Conservation (phyloP, 1,140 invertebrate species). For the Papilio xuthus region DNA sequence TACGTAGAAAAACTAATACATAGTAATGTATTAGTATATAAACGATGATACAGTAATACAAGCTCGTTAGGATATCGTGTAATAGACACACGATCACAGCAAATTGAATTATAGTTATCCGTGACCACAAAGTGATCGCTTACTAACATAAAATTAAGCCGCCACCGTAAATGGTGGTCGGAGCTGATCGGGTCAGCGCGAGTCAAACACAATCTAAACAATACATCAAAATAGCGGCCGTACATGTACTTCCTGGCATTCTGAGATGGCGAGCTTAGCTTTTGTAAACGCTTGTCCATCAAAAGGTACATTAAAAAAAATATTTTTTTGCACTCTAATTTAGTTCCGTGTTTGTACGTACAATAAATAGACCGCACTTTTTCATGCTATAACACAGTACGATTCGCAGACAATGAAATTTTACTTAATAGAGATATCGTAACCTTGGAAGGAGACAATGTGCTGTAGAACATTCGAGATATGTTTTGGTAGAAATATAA, state of each 20-base stretch:
- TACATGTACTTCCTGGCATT: conserved; percentile 74
- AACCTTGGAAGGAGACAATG: conserved; percentile 21
- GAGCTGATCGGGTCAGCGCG: conserved; percentile 71
- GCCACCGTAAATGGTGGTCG: conserved; percentile 70
- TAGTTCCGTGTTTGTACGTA: conserved; percentile 19
- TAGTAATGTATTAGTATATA: too few relatives aligned
- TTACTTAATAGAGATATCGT: background rate
- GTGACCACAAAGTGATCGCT: conserved; percentile 37
- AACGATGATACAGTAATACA: background rate
- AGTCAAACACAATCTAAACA: conserved; percentile 71
- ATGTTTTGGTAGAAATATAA: background rate
- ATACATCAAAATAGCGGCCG: conserved; percentile 75
- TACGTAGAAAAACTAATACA: too few relatives aligned
- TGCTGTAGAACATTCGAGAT: background rate
- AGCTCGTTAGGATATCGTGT: background rate
- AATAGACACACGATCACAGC: conserved; percentile 6
- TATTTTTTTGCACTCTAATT: conserved; percentile 11
- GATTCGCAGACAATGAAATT: background rate
- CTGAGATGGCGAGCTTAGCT: conserved; percentile 50
- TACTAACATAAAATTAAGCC: conserved; percentile 62
- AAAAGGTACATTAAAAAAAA: conserved; percentile 6
- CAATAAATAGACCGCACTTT: background rate
- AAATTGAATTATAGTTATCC: conserved; percentile 21
- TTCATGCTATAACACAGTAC: conserved; percentile 3
- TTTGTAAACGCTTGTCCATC: conserved; percentile 34